Evolutionary conservation across 2,797 vertebrate genomes (phyloP).

Genomic region (Tangara arthus): DNA sequence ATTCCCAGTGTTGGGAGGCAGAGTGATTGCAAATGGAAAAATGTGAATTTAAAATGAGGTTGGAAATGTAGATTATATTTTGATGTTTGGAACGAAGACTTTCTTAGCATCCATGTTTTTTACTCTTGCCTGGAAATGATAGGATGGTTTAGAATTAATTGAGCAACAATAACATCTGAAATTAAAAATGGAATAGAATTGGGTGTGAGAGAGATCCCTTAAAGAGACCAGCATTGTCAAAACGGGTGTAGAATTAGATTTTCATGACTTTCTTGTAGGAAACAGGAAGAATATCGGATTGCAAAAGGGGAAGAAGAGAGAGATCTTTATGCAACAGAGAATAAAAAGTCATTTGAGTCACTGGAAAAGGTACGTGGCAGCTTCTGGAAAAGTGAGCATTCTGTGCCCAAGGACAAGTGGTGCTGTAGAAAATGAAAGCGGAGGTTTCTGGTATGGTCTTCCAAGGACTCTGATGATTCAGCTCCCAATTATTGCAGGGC

Average conservation of each 20-base stretch:
- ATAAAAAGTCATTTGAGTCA: constrained; percentile 81
- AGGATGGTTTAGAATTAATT: neutral
- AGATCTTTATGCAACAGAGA: constrained; percentile 79
- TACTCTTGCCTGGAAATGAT: neutral
- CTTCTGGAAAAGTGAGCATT: neutral
- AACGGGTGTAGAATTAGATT: neutral
- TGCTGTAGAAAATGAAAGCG: neutral
- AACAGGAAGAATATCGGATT: constrained; percentile 83
- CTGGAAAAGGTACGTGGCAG: constrained; percentile 70
- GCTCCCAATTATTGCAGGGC: neutral
- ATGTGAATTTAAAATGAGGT: neutral
- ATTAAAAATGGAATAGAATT: neutral
- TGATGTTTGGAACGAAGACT: neutral
- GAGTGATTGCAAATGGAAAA: neutral
- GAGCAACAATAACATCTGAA: neutral
- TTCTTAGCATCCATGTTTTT: neutral
- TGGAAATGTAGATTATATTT: neutral
- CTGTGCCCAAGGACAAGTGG: neutral
- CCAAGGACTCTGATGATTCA: neutral
- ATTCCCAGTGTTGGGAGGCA: neutral
- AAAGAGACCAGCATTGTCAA: neutral
- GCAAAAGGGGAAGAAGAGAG: constrained; percentile 91
- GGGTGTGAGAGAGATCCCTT: neutral
- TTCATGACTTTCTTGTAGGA: constrained; percentile 70
- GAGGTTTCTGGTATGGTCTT: neutral